phyloP scores from a whole-genome alignment of 2,888 invertebrate genomes.

The Synergus umbraculus region DNA sequence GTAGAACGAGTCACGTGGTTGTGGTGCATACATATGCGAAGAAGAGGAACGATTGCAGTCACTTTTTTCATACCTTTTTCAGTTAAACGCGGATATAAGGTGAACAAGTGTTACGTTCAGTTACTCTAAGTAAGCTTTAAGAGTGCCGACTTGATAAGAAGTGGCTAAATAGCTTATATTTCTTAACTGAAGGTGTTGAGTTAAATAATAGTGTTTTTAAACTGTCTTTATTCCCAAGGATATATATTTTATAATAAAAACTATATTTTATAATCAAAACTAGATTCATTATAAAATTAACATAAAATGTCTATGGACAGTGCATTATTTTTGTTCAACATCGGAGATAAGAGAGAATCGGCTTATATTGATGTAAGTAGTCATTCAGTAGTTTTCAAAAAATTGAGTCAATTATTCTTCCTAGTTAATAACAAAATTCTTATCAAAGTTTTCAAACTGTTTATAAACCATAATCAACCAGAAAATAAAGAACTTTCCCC shows the following conservation, averaged over 20 bases:
- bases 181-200: neutral
- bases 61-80: constrained; percentile 20
- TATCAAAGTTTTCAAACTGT: neutral
- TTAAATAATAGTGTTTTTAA: neutral
- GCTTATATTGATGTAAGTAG: constrained; percentile 16
- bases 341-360: neutral
- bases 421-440: neutral
- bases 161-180: neutral
- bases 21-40: constrained; percentile 27
- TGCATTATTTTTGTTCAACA: constrained; percentile 26
- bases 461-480: neutral
- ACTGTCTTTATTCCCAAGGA: neutral
- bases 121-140: constrained; percentile 6
- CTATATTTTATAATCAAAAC: neutral
- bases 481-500: neutral
- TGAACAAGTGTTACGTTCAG: constrained; percentile 11
- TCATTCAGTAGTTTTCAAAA: neutral
- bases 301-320: constrained; percentile 33
- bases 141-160: neutral
- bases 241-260: neutral
- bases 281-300: neutral
- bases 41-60: constrained; percentile 24
- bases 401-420: neutral
- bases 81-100: constrained; percentile 23
- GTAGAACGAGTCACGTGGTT: constrained; percentile 35